phyloP scores from a whole-genome alignment of 2,888 invertebrate species.

The Eledone cirrhosa region DNA sequence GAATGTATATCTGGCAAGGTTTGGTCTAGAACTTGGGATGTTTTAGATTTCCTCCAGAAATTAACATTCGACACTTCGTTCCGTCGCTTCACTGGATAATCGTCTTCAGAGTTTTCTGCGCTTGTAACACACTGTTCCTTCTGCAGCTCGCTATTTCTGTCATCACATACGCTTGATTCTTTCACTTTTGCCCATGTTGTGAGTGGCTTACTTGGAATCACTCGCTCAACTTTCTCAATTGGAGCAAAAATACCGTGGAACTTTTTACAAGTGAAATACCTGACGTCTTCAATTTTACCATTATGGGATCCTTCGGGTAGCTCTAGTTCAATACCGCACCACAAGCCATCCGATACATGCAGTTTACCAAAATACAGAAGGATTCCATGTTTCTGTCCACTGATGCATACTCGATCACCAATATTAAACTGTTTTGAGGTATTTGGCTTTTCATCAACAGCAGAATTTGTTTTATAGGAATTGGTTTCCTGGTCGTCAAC shows the following conservation, averaged over 20 bases:
- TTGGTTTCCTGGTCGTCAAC: conserved; percentile 1
- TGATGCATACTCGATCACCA: conserved; percentile 67
- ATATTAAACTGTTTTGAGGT: conserved; percentile 49
- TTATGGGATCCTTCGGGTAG: conserved; percentile 74
- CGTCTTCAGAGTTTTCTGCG: conserved; percentile 3
- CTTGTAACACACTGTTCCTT: background rate
- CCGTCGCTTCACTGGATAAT: background rate
- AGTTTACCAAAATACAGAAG: conserved; percentile 72
- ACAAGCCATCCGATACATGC: conserved; percentile 71
- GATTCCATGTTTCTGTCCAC: conserved; percentile 69
- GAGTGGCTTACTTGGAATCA: conserved; percentile 27
- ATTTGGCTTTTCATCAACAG: conserved; percentile 28
- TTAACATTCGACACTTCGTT: background rate
- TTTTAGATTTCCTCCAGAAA: background rate
- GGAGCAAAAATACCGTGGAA: conserved; percentile 75
- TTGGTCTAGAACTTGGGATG: too few species aligned
- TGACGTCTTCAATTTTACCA: conserved; percentile 73
- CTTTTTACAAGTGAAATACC: conserved; percentile 74
- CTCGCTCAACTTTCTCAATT: conserved; percentile 69
- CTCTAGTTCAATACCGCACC: conserved; percentile 75
- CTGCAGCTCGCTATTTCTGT: background rate
- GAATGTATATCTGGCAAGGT: background rate
- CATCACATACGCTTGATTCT: conserved; percentile 14
- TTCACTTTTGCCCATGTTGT: conserved; percentile 20
- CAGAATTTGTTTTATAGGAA: background rate